Evolutionary conservation across 2,797 vertebrate species (phyloP).

Genomic region (Nothura maculosa): DNA sequence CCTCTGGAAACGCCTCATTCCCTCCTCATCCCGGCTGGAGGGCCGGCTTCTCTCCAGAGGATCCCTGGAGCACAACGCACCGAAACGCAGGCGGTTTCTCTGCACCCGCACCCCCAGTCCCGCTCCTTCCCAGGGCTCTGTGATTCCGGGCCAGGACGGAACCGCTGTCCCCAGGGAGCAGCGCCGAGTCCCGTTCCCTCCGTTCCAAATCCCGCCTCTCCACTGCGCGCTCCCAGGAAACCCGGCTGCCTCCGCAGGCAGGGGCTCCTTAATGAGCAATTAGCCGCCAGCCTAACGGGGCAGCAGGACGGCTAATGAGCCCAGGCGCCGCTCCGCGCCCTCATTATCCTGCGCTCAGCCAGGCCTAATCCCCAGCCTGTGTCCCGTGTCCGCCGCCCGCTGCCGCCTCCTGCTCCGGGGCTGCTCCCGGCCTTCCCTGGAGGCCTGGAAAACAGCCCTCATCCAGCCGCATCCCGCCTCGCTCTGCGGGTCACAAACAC

Average conservation of each 20-base stretch:
- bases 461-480: too few species aligned
- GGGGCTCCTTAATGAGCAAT: constrained; percentile 74
- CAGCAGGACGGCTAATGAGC: constrained; percentile 77
- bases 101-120: too few species aligned
- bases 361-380: constrained; percentile 32
- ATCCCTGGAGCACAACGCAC: too few species aligned
- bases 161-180: constrained; percentile 15
- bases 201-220: constrained; percentile 9
- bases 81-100: too few species aligned
- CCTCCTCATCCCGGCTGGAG: too few species aligned
- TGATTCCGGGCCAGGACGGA: too few species aligned
- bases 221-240: constrained; percentile 32
- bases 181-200: constrained; percentile 25
- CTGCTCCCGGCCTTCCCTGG: too few species aligned
- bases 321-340: constrained; percentile 47
- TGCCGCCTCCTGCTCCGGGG: background rate
- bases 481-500: background rate
- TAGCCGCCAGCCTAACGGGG: constrained; percentile 78
- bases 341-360: constrained; percentile 69
- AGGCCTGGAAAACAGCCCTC: too few species aligned
- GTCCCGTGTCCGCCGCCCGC: constrained; percentile 18
- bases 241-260: constrained; percentile 76
- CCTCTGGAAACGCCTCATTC: too few species aligned
- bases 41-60: too few species aligned
- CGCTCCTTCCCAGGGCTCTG: too few species aligned